phyloP scores from a whole-genome alignment of 2,113 vertebrate species.

The Odocoileus virginianus region DNA sequence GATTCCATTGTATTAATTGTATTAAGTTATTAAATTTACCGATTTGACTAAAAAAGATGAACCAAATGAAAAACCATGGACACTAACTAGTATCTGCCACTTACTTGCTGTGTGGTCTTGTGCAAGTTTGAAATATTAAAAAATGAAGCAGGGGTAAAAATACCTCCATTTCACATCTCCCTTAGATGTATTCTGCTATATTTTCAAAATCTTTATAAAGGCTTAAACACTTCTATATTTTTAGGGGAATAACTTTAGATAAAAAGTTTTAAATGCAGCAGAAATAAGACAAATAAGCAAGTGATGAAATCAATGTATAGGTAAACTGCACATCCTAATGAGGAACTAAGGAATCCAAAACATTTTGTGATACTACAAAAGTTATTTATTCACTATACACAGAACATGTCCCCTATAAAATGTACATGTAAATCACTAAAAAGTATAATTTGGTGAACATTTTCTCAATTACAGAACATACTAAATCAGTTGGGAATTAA shows the following conservation, averaged over 20 bases:
- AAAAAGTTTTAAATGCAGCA: slow-evolving; percentile 17
- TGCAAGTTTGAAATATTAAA: neutral
- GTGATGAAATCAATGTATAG: slow-evolving; percentile 30
- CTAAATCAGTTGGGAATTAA: slow-evolving; percentile 57
- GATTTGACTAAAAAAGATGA: neutral
- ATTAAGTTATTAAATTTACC: neutral
- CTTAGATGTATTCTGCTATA: slow-evolving; percentile 1
- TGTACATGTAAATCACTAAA: slow-evolving; percentile 69
- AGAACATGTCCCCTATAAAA: slow-evolving; percentile 69
- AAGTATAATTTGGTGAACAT: slow-evolving; percentile 70
- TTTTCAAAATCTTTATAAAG: slow-evolving; percentile 18
- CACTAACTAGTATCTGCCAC: neutral
- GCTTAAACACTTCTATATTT: slow-evolving; percentile 19
- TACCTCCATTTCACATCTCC: slow-evolving; percentile 11
- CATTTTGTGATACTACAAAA: slow-evolving; percentile 68
- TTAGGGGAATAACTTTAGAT: neutral
- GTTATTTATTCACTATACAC: slow-evolving; percentile 74
- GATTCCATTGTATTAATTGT: slow-evolving; percentile 2
- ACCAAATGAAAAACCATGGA: slow-evolving; percentile 7
- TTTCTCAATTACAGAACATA: slow-evolving; percentile 70
- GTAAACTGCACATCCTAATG: slow-evolving; percentile 54
- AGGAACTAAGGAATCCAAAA: slow-evolving; percentile 68
- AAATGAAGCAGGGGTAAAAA: neutral
- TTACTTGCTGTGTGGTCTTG: neutral
- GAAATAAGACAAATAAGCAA: slow-evolving; percentile 50